Conservation (phyloP, 2,113 vertebrate genomes). For the Telmatochromis sp. region DNA sequence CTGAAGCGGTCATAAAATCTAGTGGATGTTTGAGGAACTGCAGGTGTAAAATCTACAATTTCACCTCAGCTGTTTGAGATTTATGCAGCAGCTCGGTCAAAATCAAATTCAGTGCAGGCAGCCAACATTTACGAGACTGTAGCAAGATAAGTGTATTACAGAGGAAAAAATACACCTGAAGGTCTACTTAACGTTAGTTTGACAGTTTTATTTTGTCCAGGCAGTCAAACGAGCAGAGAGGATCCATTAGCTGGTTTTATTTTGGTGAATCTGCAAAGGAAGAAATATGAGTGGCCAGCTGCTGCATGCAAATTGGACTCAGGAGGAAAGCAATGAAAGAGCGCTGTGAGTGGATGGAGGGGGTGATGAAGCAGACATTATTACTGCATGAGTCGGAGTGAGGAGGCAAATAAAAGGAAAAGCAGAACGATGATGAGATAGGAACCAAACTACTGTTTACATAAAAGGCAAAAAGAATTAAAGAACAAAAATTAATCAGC, state of each 20-base stretch:
- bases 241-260: background rate
- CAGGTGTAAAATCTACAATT: background rate
- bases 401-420: background rate
- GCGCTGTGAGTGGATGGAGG: background rate
- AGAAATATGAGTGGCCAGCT: background rate
- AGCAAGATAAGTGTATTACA: background rate
- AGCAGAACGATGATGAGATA: background rate
- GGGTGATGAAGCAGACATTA: background rate
- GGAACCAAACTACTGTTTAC: background rate
- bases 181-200: background rate
- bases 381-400: background rate
- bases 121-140: background rate
- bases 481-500: background rate
- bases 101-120: background rate
- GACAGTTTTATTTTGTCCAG: background rate
- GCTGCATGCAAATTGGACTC: background rate
- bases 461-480: background rate
- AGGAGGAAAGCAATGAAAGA: background rate
- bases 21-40: background rate
- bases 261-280: background rate
- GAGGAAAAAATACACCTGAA: background rate
- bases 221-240: background rate
- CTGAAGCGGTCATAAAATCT: background rate
- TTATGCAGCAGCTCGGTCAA: background rate
- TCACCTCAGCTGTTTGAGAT: background rate